Percentiles rank a stretch among this genome's conserved stretches.
Evolutionary conservation across 2,888 invertebrate genomes (phyloP).

Genomic region (Stomorhina lunata): DNA sequence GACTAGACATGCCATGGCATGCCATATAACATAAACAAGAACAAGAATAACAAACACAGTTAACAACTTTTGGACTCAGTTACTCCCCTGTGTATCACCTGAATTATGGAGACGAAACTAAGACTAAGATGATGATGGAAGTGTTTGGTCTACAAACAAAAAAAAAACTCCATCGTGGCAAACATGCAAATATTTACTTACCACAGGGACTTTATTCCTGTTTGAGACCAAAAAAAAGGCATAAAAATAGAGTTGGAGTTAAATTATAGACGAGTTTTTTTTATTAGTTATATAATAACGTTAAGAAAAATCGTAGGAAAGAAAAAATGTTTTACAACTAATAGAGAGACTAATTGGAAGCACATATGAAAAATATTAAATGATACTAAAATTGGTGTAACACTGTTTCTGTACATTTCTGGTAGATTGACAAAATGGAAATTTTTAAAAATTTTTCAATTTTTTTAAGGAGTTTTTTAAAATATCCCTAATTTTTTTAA

Average conservation of each 20-base stretch:
- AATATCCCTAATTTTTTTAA: no score
- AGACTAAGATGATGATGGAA: constrained; percentile 8
- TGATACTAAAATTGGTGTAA: background rate
- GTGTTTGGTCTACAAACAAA: background rate
- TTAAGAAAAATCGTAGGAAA: background rate
- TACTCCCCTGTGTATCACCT: constrained; percentile 45
- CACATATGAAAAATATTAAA: background rate
- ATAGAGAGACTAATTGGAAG: constrained; percentile 58
- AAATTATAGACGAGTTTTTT: constrained; percentile 30
- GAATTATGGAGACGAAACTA: constrained; percentile 8
- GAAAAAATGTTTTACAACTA: constrained; percentile 39
- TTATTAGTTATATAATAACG: constrained; percentile 21
- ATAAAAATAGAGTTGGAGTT: background rate
- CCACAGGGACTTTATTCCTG: constrained; percentile 41
- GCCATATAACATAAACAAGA: background rate
- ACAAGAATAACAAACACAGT: background rate
- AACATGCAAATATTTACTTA: constrained; percentile 62
- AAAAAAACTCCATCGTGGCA: background rate
- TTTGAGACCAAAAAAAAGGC: background rate
- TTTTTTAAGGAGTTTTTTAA: no score
- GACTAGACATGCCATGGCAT: constrained; percentile 10
- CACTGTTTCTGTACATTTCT: no score
- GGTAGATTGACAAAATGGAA: no score
- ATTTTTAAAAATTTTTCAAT: no score
- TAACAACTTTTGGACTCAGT: constrained; percentile 7